Evolutionary conservation across 1,140 invertebrate genomes (phyloP).

Genomic region (Sesamia nonagrioides): DNA sequence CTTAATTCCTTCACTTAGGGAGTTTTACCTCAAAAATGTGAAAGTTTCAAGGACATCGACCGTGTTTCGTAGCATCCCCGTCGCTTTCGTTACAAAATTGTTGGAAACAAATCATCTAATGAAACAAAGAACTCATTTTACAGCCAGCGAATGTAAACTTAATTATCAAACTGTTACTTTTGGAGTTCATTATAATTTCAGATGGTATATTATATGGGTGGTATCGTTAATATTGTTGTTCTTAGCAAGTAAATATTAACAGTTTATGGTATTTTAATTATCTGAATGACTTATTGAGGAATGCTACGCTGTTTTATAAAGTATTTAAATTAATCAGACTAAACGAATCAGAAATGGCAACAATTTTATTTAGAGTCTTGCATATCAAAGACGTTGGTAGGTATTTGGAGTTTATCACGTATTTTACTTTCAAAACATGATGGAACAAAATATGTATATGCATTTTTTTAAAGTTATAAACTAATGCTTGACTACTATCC

Average conservation of each 20-base stretch:
- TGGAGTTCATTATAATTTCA: slow-evolving; percentile 58
- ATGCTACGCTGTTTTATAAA: too few relatives aligned
- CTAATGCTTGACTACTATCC: too few relatives aligned
- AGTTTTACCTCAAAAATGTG: slow-evolving; percentile 12
- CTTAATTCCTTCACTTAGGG: slow-evolving; percentile 7
- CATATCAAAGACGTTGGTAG: too few relatives aligned
- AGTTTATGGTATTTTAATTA: background rate
- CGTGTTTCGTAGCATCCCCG: slow-evolving; percentile 6
- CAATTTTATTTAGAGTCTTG: too few relatives aligned
- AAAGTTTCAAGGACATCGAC: slow-evolving; percentile 16
- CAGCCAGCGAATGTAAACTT: slow-evolving; percentile 62
- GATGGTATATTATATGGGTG: slow-evolving; percentile 8
- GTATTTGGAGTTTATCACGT: too few relatives aligned
- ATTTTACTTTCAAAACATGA: background rate
- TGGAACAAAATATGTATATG: background rate
- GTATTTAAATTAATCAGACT: too few relatives aligned
- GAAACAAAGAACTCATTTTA: slow-evolving; percentile 62
- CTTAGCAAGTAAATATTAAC: background rate
- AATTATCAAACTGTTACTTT: slow-evolving; percentile 60
- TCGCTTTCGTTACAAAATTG: slow-evolving; percentile 30
- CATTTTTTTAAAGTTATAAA: too few relatives aligned
- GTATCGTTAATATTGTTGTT: background rate
- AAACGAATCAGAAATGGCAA: too few relatives aligned
- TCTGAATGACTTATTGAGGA: too few relatives aligned
- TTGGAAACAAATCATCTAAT: slow-evolving; percentile 47